Evolutionary conservation across 1,140 invertebrate genomes (phyloP), one percentile per base, ranked within the genome.

Genomic region (Temnothorax nylanderi): DNA sequence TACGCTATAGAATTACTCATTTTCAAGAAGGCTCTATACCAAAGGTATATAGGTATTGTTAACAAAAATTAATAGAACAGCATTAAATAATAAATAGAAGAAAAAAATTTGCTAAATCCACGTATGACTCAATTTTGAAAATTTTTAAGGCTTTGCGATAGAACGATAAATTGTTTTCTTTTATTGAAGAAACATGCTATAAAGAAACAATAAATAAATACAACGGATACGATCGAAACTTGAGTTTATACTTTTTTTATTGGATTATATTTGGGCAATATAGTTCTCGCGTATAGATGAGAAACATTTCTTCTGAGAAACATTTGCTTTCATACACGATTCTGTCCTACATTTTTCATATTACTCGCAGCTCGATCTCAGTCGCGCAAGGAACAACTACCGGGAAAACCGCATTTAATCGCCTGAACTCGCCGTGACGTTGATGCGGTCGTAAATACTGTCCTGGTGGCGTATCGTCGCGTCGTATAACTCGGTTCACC

Each of bases 341-440:
- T 80, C 13, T 69, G n/a, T 41, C 11, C 34, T 37, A 56, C 41
- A 77, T 69, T 69, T 80, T 80, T 51, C 44, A 18, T 67, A 51
- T 21, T 80, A 37, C 32, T 34, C 18, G 67, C 7, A 32, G 51
- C 58, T 84, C 13, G 34, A 67, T 69, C 64, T 69, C 34, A 16
- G 77, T 67, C 77, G 44, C 21, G 64, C 49, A 34, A 69, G 4
- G 21, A 41, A 21, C 78, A 71, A 71, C 78, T 81, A 44, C 47
- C 34, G n/a, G 65, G 64, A 71, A 71, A 71, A 81, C 78, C 65
- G 21, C 78, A 71, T 81, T 71, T 81, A 81, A 81, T 81, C 78
- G 65, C 13, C 47, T 47, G 77, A 81, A 54, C 62, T 64, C 64
- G 47, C 51, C 78, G 78, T 81, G 78, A 71, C 64, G 64, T 37